Conservation (phyloP, 2,113 vertebrate genomes). For the Mustelus asterias region DNA sequence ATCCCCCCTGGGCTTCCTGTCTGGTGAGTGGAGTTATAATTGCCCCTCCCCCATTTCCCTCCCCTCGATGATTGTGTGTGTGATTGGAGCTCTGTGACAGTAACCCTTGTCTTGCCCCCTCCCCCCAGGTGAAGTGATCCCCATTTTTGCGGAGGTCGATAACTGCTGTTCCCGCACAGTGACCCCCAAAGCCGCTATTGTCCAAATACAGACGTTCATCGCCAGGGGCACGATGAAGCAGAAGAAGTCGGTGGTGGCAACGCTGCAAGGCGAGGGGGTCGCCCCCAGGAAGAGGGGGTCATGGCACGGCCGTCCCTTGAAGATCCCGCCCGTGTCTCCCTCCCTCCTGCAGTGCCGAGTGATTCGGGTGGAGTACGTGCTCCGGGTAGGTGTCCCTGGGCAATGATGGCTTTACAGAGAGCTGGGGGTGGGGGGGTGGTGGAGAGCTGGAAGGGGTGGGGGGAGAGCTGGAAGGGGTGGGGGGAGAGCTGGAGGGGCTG, state of each 20-base stretch:
- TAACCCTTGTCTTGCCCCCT: background rate
- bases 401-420: background rate
- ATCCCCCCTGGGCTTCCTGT: background rate
- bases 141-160: slow-evolving; percentile 87
- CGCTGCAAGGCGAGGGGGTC: slow-evolving; percentile 67
- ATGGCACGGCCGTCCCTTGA: slow-evolving; percentile 84
- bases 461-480: background rate
- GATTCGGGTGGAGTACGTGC: slow-evolving; percentile 84
- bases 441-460: background rate
- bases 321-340: slow-evolving; percentile 84
- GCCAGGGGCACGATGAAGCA: slow-evolving; percentile 85
- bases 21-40: background rate
- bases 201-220: slow-evolving; percentile 89
- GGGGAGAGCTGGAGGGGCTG: too few species aligned
- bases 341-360: slow-evolving; percentile 89
- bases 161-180: slow-evolving; percentile 75
- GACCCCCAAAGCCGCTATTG: slow-evolving; percentile 77
- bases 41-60: background rate
- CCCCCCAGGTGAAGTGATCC: slow-evolving; percentile 80
- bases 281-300: slow-evolving; percentile 62
- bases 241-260: slow-evolving; percentile 80
- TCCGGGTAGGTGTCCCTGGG: slow-evolving; percentile 64
- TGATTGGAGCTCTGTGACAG: background rate
- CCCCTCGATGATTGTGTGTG: too few species aligned
- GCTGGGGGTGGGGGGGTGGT: background rate